Evolutionary conservation across 2,888 invertebrate genomes (phyloP).

Genomic region (Aleiodes alternator): DNA sequence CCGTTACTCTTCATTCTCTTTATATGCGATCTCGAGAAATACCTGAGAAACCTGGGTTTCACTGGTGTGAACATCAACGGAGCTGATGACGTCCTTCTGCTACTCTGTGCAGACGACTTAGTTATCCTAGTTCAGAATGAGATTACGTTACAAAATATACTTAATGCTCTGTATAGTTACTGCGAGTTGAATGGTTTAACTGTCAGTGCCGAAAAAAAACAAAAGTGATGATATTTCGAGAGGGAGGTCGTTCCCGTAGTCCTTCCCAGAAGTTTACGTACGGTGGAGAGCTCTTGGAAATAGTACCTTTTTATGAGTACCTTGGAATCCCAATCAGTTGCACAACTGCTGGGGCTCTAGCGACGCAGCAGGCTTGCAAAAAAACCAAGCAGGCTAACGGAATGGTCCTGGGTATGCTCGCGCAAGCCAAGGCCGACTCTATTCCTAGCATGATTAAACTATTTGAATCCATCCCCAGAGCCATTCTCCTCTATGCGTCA

Average conservation of each 20-base stretch:
- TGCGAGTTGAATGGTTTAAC: conserved; percentile 48
- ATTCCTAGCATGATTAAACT: conserved; percentile 32
- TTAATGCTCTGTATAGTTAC: conserved; percentile 44
- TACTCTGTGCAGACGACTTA: too few species aligned
- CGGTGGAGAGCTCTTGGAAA: conserved; percentile 43
- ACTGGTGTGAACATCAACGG: too few species aligned
- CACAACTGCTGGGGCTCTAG: conserved; percentile 29
- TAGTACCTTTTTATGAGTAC: conserved; percentile 44
- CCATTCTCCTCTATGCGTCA: conserved; percentile 41
- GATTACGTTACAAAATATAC: conserved; percentile 34
- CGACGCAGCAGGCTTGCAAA: conserved; percentile 29
- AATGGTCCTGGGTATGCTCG: conserved; percentile 21
- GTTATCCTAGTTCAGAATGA: too few species aligned
- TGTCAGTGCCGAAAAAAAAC: conserved; percentile 56
- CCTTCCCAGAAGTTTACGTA: conserved; percentile 28
- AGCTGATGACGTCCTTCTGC: too few species aligned
- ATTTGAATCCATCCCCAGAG: conserved; percentile 34
- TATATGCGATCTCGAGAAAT: too few species aligned
- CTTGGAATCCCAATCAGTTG: conserved; percentile 33
- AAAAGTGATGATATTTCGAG: conserved; percentile 55
- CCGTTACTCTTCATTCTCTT: too few species aligned
- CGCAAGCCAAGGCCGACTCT: conserved; percentile 37
- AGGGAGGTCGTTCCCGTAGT: conserved; percentile 46
- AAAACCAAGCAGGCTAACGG: conserved; percentile 38
- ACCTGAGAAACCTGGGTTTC: too few species aligned